These are phyloP conservation scores for Rhynchomys soricoides DNA, from an alignment of 2,113 vertebrate species.

Conservation along the genomic window DNA sequence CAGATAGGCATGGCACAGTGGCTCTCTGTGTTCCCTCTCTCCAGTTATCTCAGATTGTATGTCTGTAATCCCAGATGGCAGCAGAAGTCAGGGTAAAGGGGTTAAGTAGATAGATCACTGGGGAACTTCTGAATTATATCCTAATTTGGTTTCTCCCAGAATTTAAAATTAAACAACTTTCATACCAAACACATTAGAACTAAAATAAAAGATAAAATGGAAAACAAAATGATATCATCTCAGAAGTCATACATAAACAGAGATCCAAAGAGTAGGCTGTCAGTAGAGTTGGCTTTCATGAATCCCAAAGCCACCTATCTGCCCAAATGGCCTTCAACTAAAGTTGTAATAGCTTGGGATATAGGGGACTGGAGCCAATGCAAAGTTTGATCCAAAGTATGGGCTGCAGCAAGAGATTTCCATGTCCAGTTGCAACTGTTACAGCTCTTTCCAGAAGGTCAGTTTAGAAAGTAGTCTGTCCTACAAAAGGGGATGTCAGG, in stretches of 20 bases:
- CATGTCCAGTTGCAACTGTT: not conserved
- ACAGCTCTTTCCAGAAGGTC: not conserved
- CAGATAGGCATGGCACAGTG: not conserved
- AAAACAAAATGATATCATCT: not conserved
- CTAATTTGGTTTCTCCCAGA: constrained; percentile 29
- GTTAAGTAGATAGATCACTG: not conserved
- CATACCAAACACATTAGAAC: not conserved
- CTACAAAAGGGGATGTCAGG: not conserved
- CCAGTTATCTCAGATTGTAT: not conserved
- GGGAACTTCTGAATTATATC: not conserved
- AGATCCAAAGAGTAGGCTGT: not conserved
- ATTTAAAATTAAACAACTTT: not conserved
- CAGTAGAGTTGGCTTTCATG: not conserved
- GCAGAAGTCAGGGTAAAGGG: not conserved
- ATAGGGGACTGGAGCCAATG: not conserved
- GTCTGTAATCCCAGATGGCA: not conserved
- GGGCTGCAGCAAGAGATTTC: not conserved
- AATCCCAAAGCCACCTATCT: not conserved
- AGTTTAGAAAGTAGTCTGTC: not conserved
- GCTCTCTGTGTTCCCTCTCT: not conserved
- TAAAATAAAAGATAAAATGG: constrained; percentile 35
- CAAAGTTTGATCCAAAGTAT: not conserved
- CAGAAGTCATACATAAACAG: constrained; percentile 35
- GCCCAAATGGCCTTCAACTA: not conserved
- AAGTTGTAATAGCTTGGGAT: not conserved